Base-by-base conservation (phyloP, 2,113 vertebrate genomes). In the Acinonyx jubatus region DNA sequence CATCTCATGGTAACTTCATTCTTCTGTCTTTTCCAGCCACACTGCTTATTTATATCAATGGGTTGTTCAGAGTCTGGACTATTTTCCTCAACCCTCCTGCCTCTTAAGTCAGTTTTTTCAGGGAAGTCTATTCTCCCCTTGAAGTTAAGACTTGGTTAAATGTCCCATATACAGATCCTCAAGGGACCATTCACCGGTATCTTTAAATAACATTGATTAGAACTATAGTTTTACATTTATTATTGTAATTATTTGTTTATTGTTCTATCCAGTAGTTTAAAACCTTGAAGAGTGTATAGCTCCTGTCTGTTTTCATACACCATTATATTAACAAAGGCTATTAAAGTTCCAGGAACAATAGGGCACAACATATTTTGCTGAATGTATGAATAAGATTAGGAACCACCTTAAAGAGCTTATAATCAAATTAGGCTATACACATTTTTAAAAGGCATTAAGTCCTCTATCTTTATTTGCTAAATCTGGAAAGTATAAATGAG, bases 391-490 rank as follows among this genome's bases (percentile, higher is more conserved):
- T 82, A 29, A 92, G n/a, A 16, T 68, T 76, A 21, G 7, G 27
- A 48, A 19, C 33, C 76, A 21, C 36, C 61, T 94, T 91, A 52
- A 82, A 33, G 73, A 45, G 5, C 36, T 73, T 80, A 55, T 86
- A 86, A 80, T 68, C 80, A 55, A 73, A 55, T 57, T 69, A 78
- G 10, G 5, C 41, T 91, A 23, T 33, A 48, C 2, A 66, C 31
- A 65, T 74, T 87, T 94, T 96, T 84, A 1, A 94, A 94, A 66
- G 38, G 55, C 82, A 82, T 50, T 94, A 36, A 66, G 19, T 68
- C 5, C 16, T 92, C 45, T 78, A 57, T 55, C 83, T 88, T 95
- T 89, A 92, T 69, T 52, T 92, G 57, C 14, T 78, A 61, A 83
- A 66, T 76, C n/a, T 89, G 33, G 27, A 88, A 91, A 57, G 18